Base-by-base conservation (phyloP, 1,140 invertebrate genomes). In the Drosophila rhopaloa region DNA sequence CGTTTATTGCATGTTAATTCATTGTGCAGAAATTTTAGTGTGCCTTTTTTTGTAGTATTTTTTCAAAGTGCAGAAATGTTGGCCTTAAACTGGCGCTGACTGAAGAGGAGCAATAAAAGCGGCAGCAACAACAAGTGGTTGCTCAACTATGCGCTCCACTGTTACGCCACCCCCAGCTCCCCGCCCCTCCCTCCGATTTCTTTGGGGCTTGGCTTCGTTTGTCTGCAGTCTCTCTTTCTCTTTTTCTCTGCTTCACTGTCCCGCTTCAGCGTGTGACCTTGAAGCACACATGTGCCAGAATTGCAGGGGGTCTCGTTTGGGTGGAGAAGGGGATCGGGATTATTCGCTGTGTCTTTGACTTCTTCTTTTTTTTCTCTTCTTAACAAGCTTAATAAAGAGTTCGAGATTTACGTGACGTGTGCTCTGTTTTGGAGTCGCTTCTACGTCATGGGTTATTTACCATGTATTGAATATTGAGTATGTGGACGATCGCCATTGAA, bases 91-190 rank as follows among this genome's bases (percentile, higher is more conserved):
- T 41, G 41, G 74, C 29, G 54, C 51, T 65, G 57, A 59, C 73
- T 48, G 58, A 75, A 81, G 54, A 76, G 47, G 54, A 67, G 59
- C 72, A 73, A 77, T 54, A 74, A 81, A 74, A 68, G 43, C 55
- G 65, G 38, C 50, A 79, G 67, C 76, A 66, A 85, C 82, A 86
- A 82, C 83, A 86, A 86, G 83, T 86, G 83, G 83, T 86, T 86
- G 83, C 79, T 76, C 76, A 86, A 86, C 82, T 88, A 76, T 63
- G 79, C 60, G 66, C 62, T 78, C 74, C 73, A 73, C 77, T 72
- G 70, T 73, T 61, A 60, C 72, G 35, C 63, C 70, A 35, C 43
- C 51, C 44, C 14, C 37, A 16, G 16, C 44, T 43, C 5, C 27
- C 27, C 56, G 37, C 3, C 19, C 8, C 38, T 0, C 11, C 24